Evolutionary conservation across 2,888 invertebrate species (phyloP).

Genomic region (Ochlodes sylvanus): DNA sequence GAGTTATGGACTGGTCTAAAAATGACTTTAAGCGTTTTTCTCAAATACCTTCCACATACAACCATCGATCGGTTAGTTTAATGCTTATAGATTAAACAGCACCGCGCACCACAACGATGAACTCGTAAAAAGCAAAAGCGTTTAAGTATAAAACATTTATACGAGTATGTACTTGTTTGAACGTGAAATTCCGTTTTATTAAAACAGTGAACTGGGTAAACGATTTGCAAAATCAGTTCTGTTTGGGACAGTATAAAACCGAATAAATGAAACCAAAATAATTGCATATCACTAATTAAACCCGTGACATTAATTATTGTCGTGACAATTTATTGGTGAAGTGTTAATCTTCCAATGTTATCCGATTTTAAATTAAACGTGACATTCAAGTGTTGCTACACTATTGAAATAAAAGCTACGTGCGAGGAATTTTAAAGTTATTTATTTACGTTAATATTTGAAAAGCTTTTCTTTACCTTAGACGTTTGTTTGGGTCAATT

Average conservation of each 20-base stretch:
- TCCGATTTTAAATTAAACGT: constrained; percentile 5
- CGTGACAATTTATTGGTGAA: constrained; percentile 19
- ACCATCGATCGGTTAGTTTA: too few relatives aligned
- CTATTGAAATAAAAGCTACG: not conserved
- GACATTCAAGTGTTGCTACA: not conserved
- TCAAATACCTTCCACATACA: too few relatives aligned
- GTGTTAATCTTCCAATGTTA: constrained; percentile 14
- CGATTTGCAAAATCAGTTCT: constrained; percentile 15
- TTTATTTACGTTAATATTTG: too few relatives aligned
- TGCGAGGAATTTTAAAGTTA: not conserved
- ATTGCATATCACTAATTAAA: constrained; percentile 18
- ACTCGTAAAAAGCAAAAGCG: constrained; percentile 1
- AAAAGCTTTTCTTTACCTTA: too few relatives aligned
- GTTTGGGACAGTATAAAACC: constrained; percentile 12
- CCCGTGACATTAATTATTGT: constrained; percentile 29
- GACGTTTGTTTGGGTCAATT: too few relatives aligned
- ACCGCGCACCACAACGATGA: not conserved
- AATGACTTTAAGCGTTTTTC: too few relatives aligned
- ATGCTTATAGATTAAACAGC: too few relatives aligned
- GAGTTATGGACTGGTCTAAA: too few relatives aligned
- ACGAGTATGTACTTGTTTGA: not conserved
- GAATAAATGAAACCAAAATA: constrained; percentile 17
- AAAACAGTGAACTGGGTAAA: not conserved
- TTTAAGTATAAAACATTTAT: not conserved
- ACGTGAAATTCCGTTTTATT: not conserved